phyloP scores from a whole-genome alignment of 2,888 invertebrate species.

The Melanargia galathea region DNA sequence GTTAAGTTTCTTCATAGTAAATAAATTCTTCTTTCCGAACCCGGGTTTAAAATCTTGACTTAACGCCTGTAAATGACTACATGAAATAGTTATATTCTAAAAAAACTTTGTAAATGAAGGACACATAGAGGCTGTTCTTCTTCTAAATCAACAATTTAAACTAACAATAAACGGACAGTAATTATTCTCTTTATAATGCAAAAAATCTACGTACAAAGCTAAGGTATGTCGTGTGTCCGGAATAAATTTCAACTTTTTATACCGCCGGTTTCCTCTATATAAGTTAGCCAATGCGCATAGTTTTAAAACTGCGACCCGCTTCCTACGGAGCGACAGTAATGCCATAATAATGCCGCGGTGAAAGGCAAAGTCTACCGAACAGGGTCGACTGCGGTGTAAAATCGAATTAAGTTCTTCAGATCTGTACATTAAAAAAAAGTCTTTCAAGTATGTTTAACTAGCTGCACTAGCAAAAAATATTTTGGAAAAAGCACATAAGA shows the following conservation, averaged over 20 bases:
- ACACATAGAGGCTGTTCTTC: no score
- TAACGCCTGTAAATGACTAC: no score
- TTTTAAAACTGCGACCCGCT: constrained; percentile 27
- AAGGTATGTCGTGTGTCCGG: neutral
- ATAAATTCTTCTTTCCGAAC: no score
- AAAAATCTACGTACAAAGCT: constrained; percentile 5
- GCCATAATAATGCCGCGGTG: constrained; percentile 24
- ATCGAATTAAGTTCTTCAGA: neutral
- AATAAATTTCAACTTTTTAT: constrained; percentile 21
- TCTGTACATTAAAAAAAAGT: neutral
- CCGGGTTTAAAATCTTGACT: no score
- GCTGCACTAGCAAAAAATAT: no score
- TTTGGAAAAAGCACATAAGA: no score
- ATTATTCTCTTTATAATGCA: neutral
- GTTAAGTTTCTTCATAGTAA: no score
- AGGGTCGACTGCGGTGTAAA: constrained; percentile 5
- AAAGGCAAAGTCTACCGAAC: constrained; percentile 7
- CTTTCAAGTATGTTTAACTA: no score
- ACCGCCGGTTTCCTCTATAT: constrained; percentile 17
- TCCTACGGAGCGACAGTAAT: constrained; percentile 23
- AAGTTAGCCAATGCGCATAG: constrained; percentile 24
- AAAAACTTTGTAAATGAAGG: no score
- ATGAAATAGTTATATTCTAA: no score
- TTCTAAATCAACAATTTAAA: no score
- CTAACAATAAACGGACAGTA: no score